phyloP scores from a whole-genome alignment of 2,888 invertebrate genomes.

The Drosophila testacea region DNA sequence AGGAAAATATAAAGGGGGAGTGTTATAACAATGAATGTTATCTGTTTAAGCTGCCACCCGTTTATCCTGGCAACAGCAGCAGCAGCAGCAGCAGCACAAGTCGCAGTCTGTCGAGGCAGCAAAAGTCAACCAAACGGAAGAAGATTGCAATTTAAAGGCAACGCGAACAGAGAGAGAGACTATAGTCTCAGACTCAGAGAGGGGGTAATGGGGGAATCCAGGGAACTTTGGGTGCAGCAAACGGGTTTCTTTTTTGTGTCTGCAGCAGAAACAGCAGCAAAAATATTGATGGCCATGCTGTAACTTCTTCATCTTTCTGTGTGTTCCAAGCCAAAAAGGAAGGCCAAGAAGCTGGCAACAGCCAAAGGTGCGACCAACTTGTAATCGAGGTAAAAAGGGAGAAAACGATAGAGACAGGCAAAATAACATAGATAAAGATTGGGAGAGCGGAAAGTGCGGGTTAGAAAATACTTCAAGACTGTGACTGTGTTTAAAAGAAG shows the following conservation, averaged over 20 bases:
- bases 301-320: slow-evolving; percentile 33
- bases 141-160: slow-evolving; percentile 76
- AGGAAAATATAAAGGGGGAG: slow-evolving; percentile 5
- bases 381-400: slow-evolving; percentile 4
- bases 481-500: slow-evolving; percentile 27
- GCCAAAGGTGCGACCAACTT: slow-evolving; percentile 48
- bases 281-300: slow-evolving; percentile 75
- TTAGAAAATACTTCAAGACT: slow-evolving; percentile 4
- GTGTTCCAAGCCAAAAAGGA: slow-evolving; percentile 48
- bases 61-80: slow-evolving; percentile 63
- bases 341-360: slow-evolving; percentile 25
- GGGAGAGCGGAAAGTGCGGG: no score
- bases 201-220: neutral
- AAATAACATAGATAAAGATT: neutral
- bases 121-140: slow-evolving; percentile 79
- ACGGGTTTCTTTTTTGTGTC: slow-evolving; percentile 52
- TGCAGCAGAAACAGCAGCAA: slow-evolving; percentile 31
- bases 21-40: slow-evolving; percentile 77
- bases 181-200: neutral
- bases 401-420: neutral
- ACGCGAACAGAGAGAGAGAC: slow-evolving; percentile 7
- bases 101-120: slow-evolving; percentile 64
- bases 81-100: slow-evolving; percentile 21
- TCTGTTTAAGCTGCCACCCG: slow-evolving; percentile 77
- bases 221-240: slow-evolving; percentile 61